Evolutionary conservation across 2,113 vertebrate species (phyloP), one percentile per base, ranked within the genome.

Genomic region (Astatotilapia flaviijosephi): DNA sequence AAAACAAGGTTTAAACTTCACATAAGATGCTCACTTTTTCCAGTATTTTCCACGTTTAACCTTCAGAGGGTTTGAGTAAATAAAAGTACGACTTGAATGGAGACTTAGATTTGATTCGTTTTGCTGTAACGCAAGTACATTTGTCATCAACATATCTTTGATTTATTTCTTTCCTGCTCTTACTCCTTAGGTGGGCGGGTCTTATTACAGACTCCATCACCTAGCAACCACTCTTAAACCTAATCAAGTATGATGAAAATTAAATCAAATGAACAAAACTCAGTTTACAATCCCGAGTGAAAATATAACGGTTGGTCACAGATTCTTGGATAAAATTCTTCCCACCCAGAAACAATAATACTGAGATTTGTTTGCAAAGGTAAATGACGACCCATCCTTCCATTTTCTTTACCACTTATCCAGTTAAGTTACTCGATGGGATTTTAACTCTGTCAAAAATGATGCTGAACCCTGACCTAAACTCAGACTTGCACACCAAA

Each of bases 21-120:
- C 10, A 65, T 45, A 73, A 0, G 5, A 17, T 73, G 0, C 12
- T 14, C 35, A 40, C 5, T 70, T 70, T 6, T 42, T 70, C n/a
- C n/a, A 70, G 5, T 70, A 42, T 70, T 70, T 37, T 5, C 60
- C 9, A 65, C 10, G 10, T 65, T 15, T 37, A 73, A 45, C 14
- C 21, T 45, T 73, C 37, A 26, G 65, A 21, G 6, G 17, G 17
- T 65, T 65, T 68, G 35, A 68, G 35, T 40, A 40, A 40, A 40
- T 2, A 40, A 70, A 70, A 70, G 35, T 6, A 14, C 35, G 2
- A 2, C n/a, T 70, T 3, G 1, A 42, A 70, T 9, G 12, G 35
- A 23, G 12, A 6, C n/a, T 70, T 40, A 8, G 19, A 68, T 37
- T 62, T 6, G 62, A 40, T 70, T 70, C 0, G 62, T 70, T 70